These are phyloP conservation scores for Apostichopus leukothele DNA, from an alignment of 53 echinoderm and acorn worm genomes.

Conservation along the genomic window DNA sequence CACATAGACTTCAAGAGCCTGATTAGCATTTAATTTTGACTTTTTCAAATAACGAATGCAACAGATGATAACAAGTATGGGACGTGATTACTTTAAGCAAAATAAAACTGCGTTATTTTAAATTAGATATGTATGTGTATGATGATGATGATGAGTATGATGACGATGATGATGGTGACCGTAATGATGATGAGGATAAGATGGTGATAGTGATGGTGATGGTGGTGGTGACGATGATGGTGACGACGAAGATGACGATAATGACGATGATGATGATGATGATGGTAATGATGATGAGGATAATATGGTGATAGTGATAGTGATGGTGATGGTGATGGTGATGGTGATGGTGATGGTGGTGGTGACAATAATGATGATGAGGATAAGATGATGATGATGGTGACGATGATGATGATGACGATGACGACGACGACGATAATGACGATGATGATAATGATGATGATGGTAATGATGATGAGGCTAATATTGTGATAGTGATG, in stretches of 20 bases:
- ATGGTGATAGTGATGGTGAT: neutral
- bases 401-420: neutral
- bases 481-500: neutral
- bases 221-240: conserved; percentile 78
- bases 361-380: neutral
- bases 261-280: conserved; percentile 65
- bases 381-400: neutral
- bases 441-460: neutral
- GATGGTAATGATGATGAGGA: neutral
- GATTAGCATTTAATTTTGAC: too few relatives aligned
- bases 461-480: neutral
- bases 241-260: conserved; percentile 75
- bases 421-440: neutral
- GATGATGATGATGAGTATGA: too few relatives aligned
- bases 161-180: too few relatives aligned
- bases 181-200: too few relatives aligned
- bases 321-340: neutral
- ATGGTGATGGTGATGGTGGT: neutral
- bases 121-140: too few relatives aligned
- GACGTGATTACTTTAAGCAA: too few relatives aligned
- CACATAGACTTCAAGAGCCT: too few relatives aligned
- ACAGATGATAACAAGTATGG: too few relatives aligned
- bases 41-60: too few relatives aligned
- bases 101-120: too few relatives aligned
- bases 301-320: neutral